Conservation (phyloP, 2,888 invertebrate genomes). For the Ichneumoninae sp. region DNA sequence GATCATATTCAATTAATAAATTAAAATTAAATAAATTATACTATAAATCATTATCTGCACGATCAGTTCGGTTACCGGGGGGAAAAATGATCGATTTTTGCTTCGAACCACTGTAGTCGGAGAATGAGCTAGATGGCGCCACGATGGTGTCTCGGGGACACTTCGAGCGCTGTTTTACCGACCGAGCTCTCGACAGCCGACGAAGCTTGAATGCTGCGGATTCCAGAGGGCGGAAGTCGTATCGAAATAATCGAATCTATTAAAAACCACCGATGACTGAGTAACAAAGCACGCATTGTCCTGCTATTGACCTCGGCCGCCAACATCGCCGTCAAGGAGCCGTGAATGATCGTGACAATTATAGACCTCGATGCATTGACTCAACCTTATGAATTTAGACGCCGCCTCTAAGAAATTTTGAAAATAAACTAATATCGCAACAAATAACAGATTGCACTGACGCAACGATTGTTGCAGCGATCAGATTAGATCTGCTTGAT, state of each 20-base stretch:
- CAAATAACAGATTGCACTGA: neutral
- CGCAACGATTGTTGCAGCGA: neutral
- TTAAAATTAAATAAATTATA: neutral
- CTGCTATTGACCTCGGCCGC: slow-evolving; percentile 66
- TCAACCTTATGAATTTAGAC: slow-evolving; percentile 52
- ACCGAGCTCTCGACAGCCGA: neutral
- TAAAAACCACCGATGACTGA: slow-evolving; percentile 43
- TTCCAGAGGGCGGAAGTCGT: slow-evolving; percentile 34
- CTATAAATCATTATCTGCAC: neutral
- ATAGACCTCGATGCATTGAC: slow-evolving; percentile 52
- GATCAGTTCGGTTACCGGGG: neutral
- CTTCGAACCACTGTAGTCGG: neutral
- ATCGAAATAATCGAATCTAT: slow-evolving; percentile 43
- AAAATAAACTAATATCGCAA: neutral
- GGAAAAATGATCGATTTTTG: neutral
- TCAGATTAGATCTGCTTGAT: no score
- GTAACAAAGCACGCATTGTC: slow-evolving; percentile 62
- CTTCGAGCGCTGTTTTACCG: slow-evolving; percentile 5
- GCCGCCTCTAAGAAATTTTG: neutral
- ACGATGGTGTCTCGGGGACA: neutral
- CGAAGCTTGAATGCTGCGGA: neutral
- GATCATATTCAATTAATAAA: neutral
- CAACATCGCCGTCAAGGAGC: slow-evolving; percentile 56
- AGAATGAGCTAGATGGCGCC: slow-evolving; percentile 43
- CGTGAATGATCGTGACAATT: slow-evolving; percentile 64